These are phyloP conservation scores for Apamea sordens DNA, from an alignment of 2,888 invertebrate species.

Conservation along the genomic window DNA sequence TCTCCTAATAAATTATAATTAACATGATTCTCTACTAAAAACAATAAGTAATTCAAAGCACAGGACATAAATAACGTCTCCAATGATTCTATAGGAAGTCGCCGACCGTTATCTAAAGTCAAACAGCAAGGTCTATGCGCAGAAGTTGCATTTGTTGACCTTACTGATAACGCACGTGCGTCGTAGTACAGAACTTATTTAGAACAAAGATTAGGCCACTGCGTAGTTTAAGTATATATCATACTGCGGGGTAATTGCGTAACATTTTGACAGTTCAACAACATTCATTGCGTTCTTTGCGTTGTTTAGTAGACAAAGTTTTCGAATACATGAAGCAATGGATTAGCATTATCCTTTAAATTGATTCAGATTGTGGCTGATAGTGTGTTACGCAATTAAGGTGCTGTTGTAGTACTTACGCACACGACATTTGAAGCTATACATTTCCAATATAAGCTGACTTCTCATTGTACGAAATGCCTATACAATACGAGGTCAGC, in stretches of 20 bases:
- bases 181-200: constrained; percentile 59
- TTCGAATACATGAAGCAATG: background rate
- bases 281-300: background rate
- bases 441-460: background rate
- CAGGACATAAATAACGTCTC: constrained; percentile 17
- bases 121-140: constrained; percentile 65
- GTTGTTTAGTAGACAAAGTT: background rate
- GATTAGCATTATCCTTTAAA: background rate
- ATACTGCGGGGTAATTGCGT: background rate
- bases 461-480: background rate
- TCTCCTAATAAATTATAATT: background rate
- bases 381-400: background rate
- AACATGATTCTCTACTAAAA: background rate
- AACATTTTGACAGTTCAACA: too few relatives aligned
- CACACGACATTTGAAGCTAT: background rate
- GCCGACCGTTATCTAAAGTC: constrained; percentile 63
- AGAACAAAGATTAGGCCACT: constrained; percentile 60
- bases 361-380: background rate
- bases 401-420: background rate
- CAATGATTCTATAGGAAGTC: constrained; percentile 49
- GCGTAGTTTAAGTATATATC: constrained; percentile 44
- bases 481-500: background rate
- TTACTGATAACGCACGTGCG: constrained; percentile 65
- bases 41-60: constrained; percentile 19
- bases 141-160: constrained; percentile 68